Evolutionary conservation across 1,140 invertebrate species (phyloP), one percentile per base, ranked within the genome.

Genomic region (Heliconius nattereri): DNA sequence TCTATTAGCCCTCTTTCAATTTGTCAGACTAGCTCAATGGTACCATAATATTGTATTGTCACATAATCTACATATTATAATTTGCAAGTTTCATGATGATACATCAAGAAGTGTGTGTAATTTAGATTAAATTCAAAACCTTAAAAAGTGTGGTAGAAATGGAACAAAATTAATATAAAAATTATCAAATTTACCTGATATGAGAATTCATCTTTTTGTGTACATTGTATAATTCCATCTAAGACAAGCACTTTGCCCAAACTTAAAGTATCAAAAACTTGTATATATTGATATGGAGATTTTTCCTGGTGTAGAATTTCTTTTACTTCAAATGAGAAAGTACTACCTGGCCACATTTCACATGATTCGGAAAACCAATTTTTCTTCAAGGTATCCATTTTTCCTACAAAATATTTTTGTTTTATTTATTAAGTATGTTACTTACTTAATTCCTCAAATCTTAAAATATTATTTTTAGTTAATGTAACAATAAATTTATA

Each of bases 201-300:
- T 0, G 98, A 97, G 92, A 98, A 99, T 94, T 99, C 99, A 96
- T 99, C 99, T 81, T 96, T 96, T 91, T 99, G 97, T 3, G 99
- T 99, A 85, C 98, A 99, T 91, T 99, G 99, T 86, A 99, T 99
- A 8, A 99, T 98, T 60, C 98, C 98, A 95, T 99, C 99, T 20
- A 99, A 94, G 13, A 99, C 96, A 13, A 99, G 91, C 54, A 97
- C 98, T 91, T 95, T 97, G 1, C 99, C 99, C 94, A 99, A 97
- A 35, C 96, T 96, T 91, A 97, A 98, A 97, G 98, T 99, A 94
- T 99, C 96, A 75, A 99, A 95, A 9, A 99, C 96, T 72, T 98
- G 89, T 72, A 99, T 97, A 88, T 99, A 97, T 95, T 99, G 99
- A 92, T 96, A 99, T 76, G 97, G 94, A 1, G 98, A 99, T 87